These are phyloP conservation scores for Drosophila bifasciata DNA, from an alignment of 1,140 invertebrate genomes.

Conservation along the genomic window DNA sequence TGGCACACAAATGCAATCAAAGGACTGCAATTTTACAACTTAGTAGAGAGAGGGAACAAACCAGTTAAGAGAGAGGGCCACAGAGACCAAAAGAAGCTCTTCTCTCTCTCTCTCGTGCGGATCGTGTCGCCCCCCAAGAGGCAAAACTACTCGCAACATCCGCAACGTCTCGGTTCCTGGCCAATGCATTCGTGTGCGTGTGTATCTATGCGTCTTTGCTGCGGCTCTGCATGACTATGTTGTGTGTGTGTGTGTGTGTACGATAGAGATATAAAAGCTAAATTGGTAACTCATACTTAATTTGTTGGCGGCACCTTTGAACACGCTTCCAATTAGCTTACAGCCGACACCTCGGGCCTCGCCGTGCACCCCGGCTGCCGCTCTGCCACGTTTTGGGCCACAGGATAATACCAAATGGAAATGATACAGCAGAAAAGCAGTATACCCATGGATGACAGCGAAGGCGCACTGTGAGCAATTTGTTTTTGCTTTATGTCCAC, in stretches of 20 bases:
- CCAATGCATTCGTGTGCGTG: conserved; percentile 4
- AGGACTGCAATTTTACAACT: conserved; percentile 76
- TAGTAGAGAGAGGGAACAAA: conserved; percentile 41
- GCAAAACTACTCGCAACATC: conserved; percentile 36
- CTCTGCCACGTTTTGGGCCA: conserved; percentile 38
- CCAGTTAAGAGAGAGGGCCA: conserved; percentile 53
- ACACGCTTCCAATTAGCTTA: conserved; percentile 84
- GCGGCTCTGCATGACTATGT: conserved; percentile 5
- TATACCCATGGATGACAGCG: conserved; percentile 8
- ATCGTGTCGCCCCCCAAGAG: conserved; percentile 54
- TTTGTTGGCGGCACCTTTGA: conserved; percentile 84
- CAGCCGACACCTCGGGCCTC: conserved; percentile 84
- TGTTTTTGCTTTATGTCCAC: conserved; percentile 56
- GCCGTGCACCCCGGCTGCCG: conserved; percentile 39
- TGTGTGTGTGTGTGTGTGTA: conserved; percentile 46
- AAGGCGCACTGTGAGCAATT: conserved; percentile 60
- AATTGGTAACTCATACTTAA: conserved; percentile 84
- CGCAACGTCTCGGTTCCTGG: conserved; percentile 43
- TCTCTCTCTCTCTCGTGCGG: conserved; percentile 3
- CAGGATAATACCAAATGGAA: conserved; percentile 73
- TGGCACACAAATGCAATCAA: conserved; percentile 79
- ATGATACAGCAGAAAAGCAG: conserved; percentile 72
- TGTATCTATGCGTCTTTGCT: conserved; percentile 42
- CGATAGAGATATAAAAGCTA: conserved; percentile 84
- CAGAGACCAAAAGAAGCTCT: conserved; percentile 1